Evolutionary conservation across 2,797 vertebrate genomes (phyloP).

Genomic region (Gymnoscopelus braueri): DNA sequence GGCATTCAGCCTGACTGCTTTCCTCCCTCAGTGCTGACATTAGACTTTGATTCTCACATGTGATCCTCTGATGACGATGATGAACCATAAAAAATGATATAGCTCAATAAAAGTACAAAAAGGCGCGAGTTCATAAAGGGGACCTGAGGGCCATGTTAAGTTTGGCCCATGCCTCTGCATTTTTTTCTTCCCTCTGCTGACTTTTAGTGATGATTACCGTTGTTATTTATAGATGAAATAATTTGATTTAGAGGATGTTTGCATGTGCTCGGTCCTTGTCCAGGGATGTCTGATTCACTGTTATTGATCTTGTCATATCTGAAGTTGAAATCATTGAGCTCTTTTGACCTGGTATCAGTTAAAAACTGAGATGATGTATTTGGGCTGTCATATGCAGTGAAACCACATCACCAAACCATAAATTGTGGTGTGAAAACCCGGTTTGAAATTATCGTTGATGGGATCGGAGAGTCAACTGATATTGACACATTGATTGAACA

Average conservation of each 20-base stretch:
- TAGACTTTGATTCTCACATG: conserved; percentile 88
- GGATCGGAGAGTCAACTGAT: conserved; percentile 42
- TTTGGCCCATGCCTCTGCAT: conserved; percentile 83
- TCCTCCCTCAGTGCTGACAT: conserved; percentile 73
- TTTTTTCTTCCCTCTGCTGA: conserved; percentile 85
- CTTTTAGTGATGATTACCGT: conserved; percentile 91
- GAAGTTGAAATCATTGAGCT: conserved; percentile 1
- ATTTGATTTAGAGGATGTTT: conserved; percentile 76
- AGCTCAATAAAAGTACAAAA: conserved; percentile 91
- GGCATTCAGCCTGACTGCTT: conserved; percentile 78
- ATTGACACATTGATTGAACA: conserved; percentile 42
- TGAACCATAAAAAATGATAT: conserved; percentile 87
- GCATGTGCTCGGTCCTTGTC: conserved; percentile 36
- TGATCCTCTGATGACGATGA: conserved; percentile 78
- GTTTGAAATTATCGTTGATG: conserved; percentile 20
- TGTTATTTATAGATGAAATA: conserved; percentile 91
- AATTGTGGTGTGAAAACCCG: conserved; percentile 19
- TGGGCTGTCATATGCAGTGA: neutral
- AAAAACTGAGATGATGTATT: conserved; percentile 43
- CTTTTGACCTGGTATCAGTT: conserved; percentile 37
- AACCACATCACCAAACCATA: conserved; percentile 1
- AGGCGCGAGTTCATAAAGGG: conserved; percentile 81
- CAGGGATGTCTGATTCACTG: conserved; percentile 16
- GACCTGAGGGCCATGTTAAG: conserved; percentile 88
- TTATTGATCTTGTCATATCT: conserved; percentile 19